phyloP scores from a whole-genome alignment of 2,113 vertebrate genomes.

The Pandion haliaetus region DNA sequence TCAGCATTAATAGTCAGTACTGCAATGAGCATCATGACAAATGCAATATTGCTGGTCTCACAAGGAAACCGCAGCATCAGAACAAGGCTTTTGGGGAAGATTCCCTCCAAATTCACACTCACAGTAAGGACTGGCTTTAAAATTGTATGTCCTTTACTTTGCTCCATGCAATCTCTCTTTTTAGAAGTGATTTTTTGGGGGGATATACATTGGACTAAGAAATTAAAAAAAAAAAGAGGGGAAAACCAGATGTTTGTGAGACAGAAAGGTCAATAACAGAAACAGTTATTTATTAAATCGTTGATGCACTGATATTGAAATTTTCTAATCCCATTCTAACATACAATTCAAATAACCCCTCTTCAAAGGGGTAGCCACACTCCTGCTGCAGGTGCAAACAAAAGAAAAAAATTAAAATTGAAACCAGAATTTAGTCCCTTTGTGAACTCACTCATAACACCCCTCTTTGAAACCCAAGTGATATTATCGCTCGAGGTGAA shows the following conservation, averaged over 20 bases:
- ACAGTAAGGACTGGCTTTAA: neutral
- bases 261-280: neutral
- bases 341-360: neutral
- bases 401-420: neutral
- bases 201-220: neutral
- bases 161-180: neutral
- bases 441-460: neutral
- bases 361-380: neutral
- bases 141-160: neutral
- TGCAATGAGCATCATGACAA: neutral
- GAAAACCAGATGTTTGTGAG: neutral
- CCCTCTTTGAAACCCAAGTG: neutral
- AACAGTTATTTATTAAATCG: neutral
- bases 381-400: constrained; percentile 19
- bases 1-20: neutral
- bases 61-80: neutral
- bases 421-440: neutral
- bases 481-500: neutral
- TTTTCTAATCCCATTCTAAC: neutral
- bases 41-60: neutral
- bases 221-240: neutral
- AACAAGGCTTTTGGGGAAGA: neutral
- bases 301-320: neutral
- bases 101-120: neutral
- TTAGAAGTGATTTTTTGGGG: neutral